These are phyloP conservation scores for Pseudomyrmex flavicornis DNA, from an alignment of 1,140 invertebrate species.

Conservation along the genomic window DNA sequence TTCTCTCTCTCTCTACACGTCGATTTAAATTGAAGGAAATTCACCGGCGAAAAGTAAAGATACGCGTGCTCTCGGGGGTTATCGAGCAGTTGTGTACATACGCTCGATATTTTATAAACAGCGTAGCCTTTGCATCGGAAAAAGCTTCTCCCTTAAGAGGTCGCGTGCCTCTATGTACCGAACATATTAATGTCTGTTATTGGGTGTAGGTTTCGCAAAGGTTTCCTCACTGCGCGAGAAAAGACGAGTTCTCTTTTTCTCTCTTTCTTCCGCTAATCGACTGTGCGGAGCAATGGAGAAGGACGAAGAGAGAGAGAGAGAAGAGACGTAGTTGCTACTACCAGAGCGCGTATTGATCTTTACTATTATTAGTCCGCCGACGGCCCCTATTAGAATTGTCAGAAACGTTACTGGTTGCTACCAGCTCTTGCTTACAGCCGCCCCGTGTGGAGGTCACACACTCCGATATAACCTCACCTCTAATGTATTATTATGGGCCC, in stretches of 20 bases:
- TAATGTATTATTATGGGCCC: conserved; percentile 10
- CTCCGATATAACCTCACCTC: conserved; percentile 32
- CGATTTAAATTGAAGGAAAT: conserved; percentile 16
- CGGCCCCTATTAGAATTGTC: conserved; percentile 76
- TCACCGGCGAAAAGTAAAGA: not conserved
- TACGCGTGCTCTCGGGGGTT: conserved; percentile 2
- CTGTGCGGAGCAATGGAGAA: conserved; percentile 9
- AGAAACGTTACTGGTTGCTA: conserved; percentile 60
- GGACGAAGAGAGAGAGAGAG: not conserved
- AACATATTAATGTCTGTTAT: conserved; percentile 50
- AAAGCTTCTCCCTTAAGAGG: conserved; percentile 15
- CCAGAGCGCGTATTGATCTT: conserved; percentile 76
- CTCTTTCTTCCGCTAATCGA: conserved; percentile 30
- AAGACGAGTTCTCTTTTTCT: conserved; percentile 7
- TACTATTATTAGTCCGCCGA: conserved; percentile 79
- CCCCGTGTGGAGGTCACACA: conserved; percentile 17
- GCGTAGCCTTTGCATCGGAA: not conserved
- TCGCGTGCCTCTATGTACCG: conserved; percentile 3
- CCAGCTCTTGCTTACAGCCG: conserved; percentile 28
- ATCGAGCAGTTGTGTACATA: conserved; percentile 37
- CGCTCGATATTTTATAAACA: conserved; percentile 51
- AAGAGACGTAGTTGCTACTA: conserved; percentile 63
- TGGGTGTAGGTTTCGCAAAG: conserved; percentile 42
- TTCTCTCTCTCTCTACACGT: not conserved
- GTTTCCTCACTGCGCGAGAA: conserved; percentile 47